A percentile compares a stretch with the other conserved stretches of the same genome.
These are phyloP conservation scores for Stichopus chloronotus DNA, from an alignment of 35 echinoderm and acorn worm genomes.

Conservation along the genomic window DNA sequence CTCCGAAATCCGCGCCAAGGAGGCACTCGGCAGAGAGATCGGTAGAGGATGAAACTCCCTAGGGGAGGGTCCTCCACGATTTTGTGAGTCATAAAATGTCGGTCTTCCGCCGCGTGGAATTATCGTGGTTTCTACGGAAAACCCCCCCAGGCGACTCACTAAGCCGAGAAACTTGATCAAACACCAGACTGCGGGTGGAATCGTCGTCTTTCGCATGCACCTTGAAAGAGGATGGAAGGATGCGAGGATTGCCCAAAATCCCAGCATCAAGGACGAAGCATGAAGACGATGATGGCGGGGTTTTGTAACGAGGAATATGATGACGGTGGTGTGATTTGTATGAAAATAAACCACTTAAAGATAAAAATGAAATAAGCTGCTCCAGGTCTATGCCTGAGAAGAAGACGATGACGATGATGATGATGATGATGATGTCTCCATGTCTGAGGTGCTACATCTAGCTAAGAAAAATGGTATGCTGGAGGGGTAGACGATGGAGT, in stretches of 20 bases:
- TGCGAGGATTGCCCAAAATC: not conserved
- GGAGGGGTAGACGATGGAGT: too few relatives aligned
- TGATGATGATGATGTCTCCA: too few relatives aligned
- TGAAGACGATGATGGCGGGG: not conserved
- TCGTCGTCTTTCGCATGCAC: not conserved
- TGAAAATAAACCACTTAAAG: not conserved
- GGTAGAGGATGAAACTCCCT: not conserved
- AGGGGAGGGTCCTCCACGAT: conserved; percentile 19
- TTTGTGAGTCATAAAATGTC: conserved; percentile 17
- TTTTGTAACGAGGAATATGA: not conserved
- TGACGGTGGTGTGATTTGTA: not conserved
- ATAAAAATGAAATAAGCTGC: not conserved
- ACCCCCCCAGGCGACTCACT: conserved; percentile 18
- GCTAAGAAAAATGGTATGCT: too few relatives aligned
- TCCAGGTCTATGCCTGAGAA: not conserved
- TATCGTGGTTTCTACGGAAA: conserved; percentile 34
- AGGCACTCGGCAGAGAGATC: too few relatives aligned
- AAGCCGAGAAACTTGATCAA: conserved; percentile 47
- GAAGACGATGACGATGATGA: not conserved
- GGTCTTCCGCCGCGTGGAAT: conserved; percentile 2
- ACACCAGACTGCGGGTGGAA: not conserved
- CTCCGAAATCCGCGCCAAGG: not conserved
- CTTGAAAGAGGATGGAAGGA: not conserved
- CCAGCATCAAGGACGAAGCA: not conserved
- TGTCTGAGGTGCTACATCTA: too few relatives aligned